Evolutionary conservation across 2,113 vertebrate genomes (phyloP).

Genomic region (Elanoides forficatus): DNA sequence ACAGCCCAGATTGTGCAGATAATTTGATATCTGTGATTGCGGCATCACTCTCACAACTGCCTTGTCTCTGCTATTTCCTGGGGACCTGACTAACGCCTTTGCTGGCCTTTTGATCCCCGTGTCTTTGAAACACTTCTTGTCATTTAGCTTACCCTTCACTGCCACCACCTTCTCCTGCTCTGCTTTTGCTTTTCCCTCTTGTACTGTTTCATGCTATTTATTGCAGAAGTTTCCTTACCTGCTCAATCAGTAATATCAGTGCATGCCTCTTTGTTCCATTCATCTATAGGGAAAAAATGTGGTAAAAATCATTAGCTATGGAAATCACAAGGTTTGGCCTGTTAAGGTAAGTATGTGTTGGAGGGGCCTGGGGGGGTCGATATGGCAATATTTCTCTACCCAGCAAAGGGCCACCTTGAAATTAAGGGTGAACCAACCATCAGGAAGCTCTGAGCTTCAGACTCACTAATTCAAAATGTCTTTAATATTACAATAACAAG

Average conservation of each 20-base stretch:
- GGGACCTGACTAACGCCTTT: background rate
- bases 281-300: background rate
- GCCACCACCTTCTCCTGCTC: background rate
- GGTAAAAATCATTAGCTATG: background rate
- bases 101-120: background rate
- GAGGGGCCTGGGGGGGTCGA: accelerated
- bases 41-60: background rate
- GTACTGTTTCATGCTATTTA: background rate
- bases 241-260: background rate
- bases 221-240: background rate
- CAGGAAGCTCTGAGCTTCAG: background rate
- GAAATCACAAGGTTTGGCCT: background rate
- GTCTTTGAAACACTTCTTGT: background rate
- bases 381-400: background rate
- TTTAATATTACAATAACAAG: background rate
- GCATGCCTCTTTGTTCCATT: background rate
- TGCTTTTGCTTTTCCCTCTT: background rate
- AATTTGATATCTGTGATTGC: background rate
- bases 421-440: background rate
- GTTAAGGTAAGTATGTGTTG: background rate
- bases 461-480: background rate
- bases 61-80: background rate
- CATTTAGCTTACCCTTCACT: background rate
- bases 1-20: accelerated
- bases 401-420: background rate